Evolutionary conservation across 2,113 vertebrate genomes (phyloP).

Genomic region (Sphaerodactylus townsendi): DNA sequence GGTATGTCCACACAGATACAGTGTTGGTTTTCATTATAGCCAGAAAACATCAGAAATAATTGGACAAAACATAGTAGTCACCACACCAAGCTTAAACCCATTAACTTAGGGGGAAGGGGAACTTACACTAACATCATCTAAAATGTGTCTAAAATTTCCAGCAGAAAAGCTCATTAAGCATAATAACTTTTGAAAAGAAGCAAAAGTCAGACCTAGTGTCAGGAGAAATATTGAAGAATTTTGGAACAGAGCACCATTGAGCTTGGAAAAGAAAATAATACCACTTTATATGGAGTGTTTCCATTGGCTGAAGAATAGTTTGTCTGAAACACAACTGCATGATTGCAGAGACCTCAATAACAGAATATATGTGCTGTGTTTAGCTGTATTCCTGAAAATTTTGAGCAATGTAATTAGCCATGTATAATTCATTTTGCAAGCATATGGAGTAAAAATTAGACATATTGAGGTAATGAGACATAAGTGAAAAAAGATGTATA

Average conservation of each 20-base stretch:
- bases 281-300: neutral
- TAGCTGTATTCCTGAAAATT: neutral
- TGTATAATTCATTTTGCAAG: no score
- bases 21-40: neutral
- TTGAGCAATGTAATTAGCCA: neutral
- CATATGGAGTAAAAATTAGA: no score
- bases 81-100: neutral
- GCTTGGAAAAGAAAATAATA: neutral
- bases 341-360: neutral
- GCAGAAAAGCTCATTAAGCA: neutral
- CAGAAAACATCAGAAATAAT: slow-evolving; percentile 40
- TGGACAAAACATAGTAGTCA: neutral
- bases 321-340: neutral
- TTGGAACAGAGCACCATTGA: neutral
- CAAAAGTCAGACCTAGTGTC: neutral
- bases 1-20: neutral
- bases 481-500: no score
- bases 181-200: neutral
- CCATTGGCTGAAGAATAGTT: neutral
- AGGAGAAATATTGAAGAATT: neutral
- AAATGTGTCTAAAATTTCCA: slow-evolving; percentile 34
- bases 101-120: neutral
- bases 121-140: neutral
- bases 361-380: neutral
- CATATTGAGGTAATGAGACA: no score